Base-by-base conservation (phyloP, 2,888 invertebrate genomes). In the Peribatodes rhomboidaria region DNA sequence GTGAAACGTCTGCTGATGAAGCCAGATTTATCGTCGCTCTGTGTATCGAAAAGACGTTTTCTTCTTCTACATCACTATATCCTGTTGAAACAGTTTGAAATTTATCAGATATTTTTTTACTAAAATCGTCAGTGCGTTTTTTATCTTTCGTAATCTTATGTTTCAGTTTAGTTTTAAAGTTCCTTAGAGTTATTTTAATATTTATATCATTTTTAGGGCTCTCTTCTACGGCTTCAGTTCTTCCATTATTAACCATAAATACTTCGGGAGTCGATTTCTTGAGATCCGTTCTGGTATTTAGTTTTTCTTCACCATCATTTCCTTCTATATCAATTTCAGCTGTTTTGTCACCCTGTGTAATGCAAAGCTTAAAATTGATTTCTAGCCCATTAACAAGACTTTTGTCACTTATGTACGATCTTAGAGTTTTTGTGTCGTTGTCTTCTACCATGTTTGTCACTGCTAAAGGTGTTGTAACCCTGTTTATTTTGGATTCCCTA, bases 11-110 rank as follows among this genome's bases (percentile, higher is more conserved):
- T 9, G 67, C 65, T 2, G 84, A 84, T 18, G 80, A 76, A 35
- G 79, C 75, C 7, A 87, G 67, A 68, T 87, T 79, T 42, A 85
- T 67, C 20, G 83, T 83, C 22, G 83, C 73, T 76, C 79, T 80
- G 16, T 87, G 86, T 67, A 85, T 63, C 8, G 88, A 87, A 65
- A 72, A 82, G 13, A 72, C 72, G 20, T 79, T 74, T 53, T 81
- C 80, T 41, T 72, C 72, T 39, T 78, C 57, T 18, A 79, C 64
- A 57, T 84, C 80, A 61, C 84, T 87, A 53, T 85, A 85, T 9
- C 82, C 85, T 13, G 88, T 87, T 0, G 89, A 89, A 18, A 89
- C 87, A 1, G 87, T 85, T 14, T 87, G 83, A 66, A 86, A 85
- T 67, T 89, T 88, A 3, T 83, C 77, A 4, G 85, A 83, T 59